Base-by-base conservation (phyloP, 2,888 invertebrate species). In the Ormia ochracea region DNA sequence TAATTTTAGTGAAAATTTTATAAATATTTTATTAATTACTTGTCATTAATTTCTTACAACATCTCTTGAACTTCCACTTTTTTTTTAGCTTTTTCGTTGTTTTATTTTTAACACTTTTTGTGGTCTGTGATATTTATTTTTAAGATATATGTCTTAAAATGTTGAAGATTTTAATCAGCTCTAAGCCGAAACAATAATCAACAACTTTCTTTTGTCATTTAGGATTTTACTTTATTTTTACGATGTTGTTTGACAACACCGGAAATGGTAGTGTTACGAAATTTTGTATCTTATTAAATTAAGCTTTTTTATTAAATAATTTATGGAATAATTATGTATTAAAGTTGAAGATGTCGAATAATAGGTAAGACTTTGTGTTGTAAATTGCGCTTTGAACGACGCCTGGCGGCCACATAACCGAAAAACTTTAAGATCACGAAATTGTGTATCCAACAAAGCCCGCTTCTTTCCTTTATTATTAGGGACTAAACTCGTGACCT, bases 171-270 rank as follows among this genome's bases (percentile, higher is more conserved):
- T 38, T 66, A 41, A 52, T 28, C 52, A 19, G 19, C 36, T 4
- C 9, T 58, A n/a, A 58, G 56, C 17, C 43, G 41, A 66, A 6
- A 28, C 3, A 41, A n/a, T 17, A 19, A n/a, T 33, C 28, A 54
- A 21, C n/a, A 66, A 43, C 56, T 69, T 69, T 58, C 56, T 56
- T 68, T 33, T 69, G 45, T 69, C 17, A 69, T 41, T 45, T 52
- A n/a, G 28, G 23, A n/a, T 38, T 21, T 50, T 48, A 21, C 3
- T 17, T 43, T 19, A 5, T 54, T 10, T 33, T 6, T 33, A 9
- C 10, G 28, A 41, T 21, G 14, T 19, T 23, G 31, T 5, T 52
- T 50, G 21, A 31, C 3, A 21, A 41, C 21, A 41, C 52, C 61
- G 72, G 61, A 72, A 61, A 61, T 61, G 1, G n/a, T 19, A 12